Percentiles rank a stretch among this genome's conserved stretches.
Evolutionary conservation across 2,113 vertebrate species (phyloP).

Genomic region (Bombycilla garrulus): DNA sequence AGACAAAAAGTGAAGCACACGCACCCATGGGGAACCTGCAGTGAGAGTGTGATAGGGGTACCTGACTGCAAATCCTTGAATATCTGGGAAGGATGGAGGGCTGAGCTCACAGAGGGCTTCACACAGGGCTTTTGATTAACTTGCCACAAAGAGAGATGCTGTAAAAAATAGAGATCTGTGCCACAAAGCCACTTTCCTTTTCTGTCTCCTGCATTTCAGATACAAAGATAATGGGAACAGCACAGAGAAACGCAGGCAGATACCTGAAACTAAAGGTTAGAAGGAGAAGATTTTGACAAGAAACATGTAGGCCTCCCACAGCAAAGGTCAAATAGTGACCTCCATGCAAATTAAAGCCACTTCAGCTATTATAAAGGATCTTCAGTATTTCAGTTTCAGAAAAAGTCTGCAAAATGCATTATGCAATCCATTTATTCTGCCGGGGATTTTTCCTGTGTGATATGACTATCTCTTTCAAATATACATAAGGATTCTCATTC

Average conservation of each 20-base stretch:
- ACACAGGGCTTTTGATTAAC: slow-evolving; percentile 10
- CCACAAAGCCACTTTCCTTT: neutral
- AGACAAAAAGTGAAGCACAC: neutral
- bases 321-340: slow-evolving; percentile 17
- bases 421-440: neutral
- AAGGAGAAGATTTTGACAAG: slow-evolving; percentile 15
- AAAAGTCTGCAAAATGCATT: neutral
- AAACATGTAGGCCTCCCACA: neutral
- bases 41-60: neutral
- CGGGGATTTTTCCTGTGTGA: neutral
- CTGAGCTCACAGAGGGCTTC: neutral
- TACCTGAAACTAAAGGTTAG: neutral
- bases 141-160: neutral
- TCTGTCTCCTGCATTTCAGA: neutral
- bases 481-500: neutral
- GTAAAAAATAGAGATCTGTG: neutral
- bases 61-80: neutral
- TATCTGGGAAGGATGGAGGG: neutral
- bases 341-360: neutral
- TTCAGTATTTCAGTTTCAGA: neutral
- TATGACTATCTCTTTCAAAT: neutral
- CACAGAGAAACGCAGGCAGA: neutral
- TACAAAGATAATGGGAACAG: neutral
- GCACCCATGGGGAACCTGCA: neutral
- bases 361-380: neutral